These are phyloP conservation scores for Zygogramma bicolorata DNA, from an alignment of 2,888 invertebrate genomes.

Conservation along the genomic window DNA sequence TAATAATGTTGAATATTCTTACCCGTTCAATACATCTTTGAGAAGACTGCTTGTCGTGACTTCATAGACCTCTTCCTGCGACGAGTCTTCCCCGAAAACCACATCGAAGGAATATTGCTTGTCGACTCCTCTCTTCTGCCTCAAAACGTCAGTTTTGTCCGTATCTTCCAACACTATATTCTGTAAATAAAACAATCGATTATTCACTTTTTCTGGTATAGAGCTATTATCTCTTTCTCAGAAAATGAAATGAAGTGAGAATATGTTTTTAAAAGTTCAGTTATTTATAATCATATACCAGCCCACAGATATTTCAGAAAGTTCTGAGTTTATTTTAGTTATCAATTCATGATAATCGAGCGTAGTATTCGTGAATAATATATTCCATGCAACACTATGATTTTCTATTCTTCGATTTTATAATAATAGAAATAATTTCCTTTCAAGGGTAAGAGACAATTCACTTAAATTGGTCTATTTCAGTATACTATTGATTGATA, in stretches of 20 bases:
- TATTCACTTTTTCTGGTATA: not conserved
- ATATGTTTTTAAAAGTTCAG: too few relatives aligned
- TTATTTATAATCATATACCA: too few relatives aligned
- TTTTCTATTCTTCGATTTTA: too few relatives aligned
- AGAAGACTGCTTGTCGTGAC: slow-evolving; percentile 88
- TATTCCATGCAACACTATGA: too few relatives aligned
- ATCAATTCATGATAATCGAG: too few relatives aligned
- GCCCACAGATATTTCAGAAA: too few relatives aligned
- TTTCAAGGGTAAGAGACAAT: too few relatives aligned
- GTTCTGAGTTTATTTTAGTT: too few relatives aligned
- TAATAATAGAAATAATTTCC: too few relatives aligned
- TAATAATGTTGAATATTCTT: slow-evolving; percentile 37
- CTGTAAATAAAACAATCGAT: slow-evolving; percentile 64
- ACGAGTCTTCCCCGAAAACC: slow-evolving; percentile 88
- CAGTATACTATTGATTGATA: too few relatives aligned
- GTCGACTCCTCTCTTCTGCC: slow-evolving; percentile 80
- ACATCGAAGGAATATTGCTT: slow-evolving; percentile 91
- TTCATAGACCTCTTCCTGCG: slow-evolving; percentile 90
- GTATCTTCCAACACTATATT: slow-evolving; percentile 78
- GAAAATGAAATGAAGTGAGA: not conserved
- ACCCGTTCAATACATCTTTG: slow-evolving; percentile 80
- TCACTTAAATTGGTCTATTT: too few relatives aligned
- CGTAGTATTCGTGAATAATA: too few relatives aligned
- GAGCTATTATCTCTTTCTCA: not conserved
- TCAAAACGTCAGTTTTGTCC: slow-evolving; percentile 73